Evolutionary conservation across 2,888 invertebrate genomes (phyloP).

Genomic region (Macrophya alboannulata): DNA sequence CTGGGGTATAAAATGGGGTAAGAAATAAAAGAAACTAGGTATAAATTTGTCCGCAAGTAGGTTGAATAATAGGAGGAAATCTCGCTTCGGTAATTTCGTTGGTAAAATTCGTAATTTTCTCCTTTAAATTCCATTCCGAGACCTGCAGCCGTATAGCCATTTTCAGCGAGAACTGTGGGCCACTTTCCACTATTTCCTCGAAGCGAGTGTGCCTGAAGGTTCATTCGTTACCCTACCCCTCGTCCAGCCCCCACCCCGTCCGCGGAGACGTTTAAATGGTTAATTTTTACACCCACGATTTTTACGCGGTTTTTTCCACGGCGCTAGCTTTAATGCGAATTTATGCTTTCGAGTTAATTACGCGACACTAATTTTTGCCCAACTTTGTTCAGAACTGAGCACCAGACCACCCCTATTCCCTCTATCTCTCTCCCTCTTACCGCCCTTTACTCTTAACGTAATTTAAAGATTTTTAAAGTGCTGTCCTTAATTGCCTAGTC

Average conservation of each 20-base stretch:
- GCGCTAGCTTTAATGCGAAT: conserved; percentile 74
- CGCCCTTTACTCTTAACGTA: conserved; percentile 60
- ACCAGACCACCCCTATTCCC: background rate
- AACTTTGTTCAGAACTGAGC: conserved; percentile 66
- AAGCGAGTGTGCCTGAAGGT: conserved; percentile 72
- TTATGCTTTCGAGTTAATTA: conserved; percentile 77
- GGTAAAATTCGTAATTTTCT: conserved; percentile 56
- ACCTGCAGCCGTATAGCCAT: background rate
- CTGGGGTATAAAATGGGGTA: conserved; percentile 1
- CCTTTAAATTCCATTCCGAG: conserved; percentile 30
- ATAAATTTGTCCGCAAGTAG: conserved; percentile 55
- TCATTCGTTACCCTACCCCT: conserved; percentile 71
- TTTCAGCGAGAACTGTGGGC: conserved; percentile 12
- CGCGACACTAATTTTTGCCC: conserved; percentile 77
- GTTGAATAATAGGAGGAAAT: conserved; percentile 58
- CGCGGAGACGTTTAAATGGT: conserved; percentile 72
- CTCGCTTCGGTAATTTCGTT: conserved; percentile 60
- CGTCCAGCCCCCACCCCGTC: conserved; percentile 52
- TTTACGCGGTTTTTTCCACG: conserved; percentile 65
- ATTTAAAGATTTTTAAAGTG: conserved; percentile 66
- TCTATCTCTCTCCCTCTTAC: conserved; percentile 43
- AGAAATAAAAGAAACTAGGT: conserved; percentile 45
- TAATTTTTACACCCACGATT: conserved; percentile 76
- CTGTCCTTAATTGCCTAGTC: conserved; percentile 62
- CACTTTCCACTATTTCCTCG: conserved; percentile 62